Base-by-base conservation (phyloP, 2,888 invertebrate species). In the Mactromeris polynyma region DNA sequence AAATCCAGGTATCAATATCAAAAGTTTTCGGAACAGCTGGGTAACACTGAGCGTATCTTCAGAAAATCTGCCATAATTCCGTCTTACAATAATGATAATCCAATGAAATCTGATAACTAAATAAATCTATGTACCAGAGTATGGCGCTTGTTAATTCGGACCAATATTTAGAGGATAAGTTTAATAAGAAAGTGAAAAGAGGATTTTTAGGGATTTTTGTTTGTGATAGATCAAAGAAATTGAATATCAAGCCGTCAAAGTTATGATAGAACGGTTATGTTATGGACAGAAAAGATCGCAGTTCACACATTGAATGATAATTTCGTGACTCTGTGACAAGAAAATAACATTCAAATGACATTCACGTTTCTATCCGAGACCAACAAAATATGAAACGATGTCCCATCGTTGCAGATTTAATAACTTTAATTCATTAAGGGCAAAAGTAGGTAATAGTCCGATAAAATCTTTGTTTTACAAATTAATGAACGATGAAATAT, bases 151-250 rank as follows among this genome's bases (percentile, higher is more conserved):
- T 87, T 85, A 85, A 85, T 80, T 79, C 78, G 26, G 51, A 40
- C 77, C 79, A 87, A 87, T 83, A 82, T 87, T 78, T 81, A 38
- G 26, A 73, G 40, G 79, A 85, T 38, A 81, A 79, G 33, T 88
- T 82, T 85, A 85, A 88, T 88, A 88, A 85, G 88, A 85, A 88
- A 85, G 83, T 89, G 82, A 89, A 89, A 82, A 78, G 87, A n/a
- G 89, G 88, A 87, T 90, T 86, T 83, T 33, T 46, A 17, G 14
- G 80, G 90, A 91, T 91, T 87, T 84, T 51, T 73, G 77, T 31
- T 46, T 40, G 83, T 73, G 58, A 83, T 79, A 87, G 87, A 91
- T 91, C 89, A 91, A 91, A 91, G 89, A 19, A 19, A 26, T n/a
- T 40, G 73, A 40, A 79, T 42, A 79, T 42, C 79, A 73, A 73